Evolutionary conservation across 2,113 vertebrate genomes (phyloP), one percentile per base, ranked within the genome.

Genomic region (Eclectus roratus): DNA sequence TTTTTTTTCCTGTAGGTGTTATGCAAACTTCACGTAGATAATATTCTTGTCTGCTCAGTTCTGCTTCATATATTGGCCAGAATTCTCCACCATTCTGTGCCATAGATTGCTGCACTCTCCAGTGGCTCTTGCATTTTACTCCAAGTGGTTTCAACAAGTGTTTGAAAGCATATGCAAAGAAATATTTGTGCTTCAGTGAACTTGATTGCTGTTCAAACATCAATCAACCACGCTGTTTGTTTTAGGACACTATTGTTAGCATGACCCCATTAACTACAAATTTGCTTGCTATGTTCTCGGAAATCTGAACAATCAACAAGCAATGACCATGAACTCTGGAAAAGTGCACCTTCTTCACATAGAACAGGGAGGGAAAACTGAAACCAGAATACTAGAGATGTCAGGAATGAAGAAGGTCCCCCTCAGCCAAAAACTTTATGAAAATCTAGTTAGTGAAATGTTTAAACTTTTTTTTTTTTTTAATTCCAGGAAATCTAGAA

Each of bases 141-240:
- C 46, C 3, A 1, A 76, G 41, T 46, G 27, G 33, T 13, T 89
- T 56, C 92, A 93, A 44, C 47, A 72, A 87, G 47, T 58, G 35
- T 55, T 7, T 28, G 52, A 73, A 82, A 85, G n/a, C 41, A 9
- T 13, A 65, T 17, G 13, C 17, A 16, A 72, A 85, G 33, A 84
- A 78, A 81, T 68, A 86, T 71, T 91, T 88, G 65, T 89, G 77
- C 89, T 91, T 92, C 93, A 74, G 55, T 87, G 56, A 92, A 47
- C 77, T 79, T 81, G 61, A 84, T 68, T 96, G 43, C 84, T 91
- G 65, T 89, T 89, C 89, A 96, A 94, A 91, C 61, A 94, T 71
- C 86, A 95, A 81, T 33, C 39, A 81, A 74, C 55, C 35, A 47
- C 6, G 7, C 17, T 92, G 80, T 95, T 95, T 88, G 80, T 69